A percentile compares a stretch with the other conserved stretches of the same genome.
Evolutionary conservation across 2,113 vertebrate species (phyloP).

Genomic region (Podiceps cristatus): DNA sequence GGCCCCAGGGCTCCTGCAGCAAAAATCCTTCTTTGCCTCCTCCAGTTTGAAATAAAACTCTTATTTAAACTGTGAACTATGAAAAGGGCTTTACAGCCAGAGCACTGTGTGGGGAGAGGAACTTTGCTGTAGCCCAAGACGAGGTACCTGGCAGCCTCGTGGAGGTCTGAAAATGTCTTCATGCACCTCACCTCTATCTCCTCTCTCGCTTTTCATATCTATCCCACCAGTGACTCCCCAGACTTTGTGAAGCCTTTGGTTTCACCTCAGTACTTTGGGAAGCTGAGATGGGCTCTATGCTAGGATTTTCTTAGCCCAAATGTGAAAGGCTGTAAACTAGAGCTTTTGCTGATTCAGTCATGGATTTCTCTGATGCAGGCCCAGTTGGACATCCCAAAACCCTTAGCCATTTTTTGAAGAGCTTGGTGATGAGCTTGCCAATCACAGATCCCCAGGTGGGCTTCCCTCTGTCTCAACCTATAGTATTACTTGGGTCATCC

Average conservation of each 20-base stretch:
- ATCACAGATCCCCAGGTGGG: neutral
- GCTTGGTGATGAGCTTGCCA: neutral
- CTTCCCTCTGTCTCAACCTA: neutral
- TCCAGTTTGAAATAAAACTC: neutral
- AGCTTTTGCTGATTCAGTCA: neutral
- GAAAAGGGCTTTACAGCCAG: neutral
- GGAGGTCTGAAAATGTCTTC: neutral
- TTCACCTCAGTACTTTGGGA: neutral
- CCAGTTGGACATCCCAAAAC: neutral
- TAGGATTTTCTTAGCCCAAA: neutral
- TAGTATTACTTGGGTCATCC: neutral
- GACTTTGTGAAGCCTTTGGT: neutral
- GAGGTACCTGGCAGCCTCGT: neutral
- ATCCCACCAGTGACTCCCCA: neutral
- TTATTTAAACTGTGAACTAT: neutral
- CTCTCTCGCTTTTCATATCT: neutral
- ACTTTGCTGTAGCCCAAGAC: neutral
- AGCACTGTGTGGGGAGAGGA: neutral
- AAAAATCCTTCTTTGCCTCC: neutral
- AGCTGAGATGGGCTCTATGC: neutral
- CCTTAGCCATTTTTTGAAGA: neutral
- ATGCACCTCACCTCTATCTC: neutral
- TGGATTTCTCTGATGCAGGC: neutral
- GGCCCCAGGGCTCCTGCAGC: neutral
- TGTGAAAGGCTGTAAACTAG: neutral